A percentile compares a stretch with the other conserved stretches of the same genome.
Conservation (phyloP, 2,113 vertebrate species). For the Dromas ardeola region DNA sequence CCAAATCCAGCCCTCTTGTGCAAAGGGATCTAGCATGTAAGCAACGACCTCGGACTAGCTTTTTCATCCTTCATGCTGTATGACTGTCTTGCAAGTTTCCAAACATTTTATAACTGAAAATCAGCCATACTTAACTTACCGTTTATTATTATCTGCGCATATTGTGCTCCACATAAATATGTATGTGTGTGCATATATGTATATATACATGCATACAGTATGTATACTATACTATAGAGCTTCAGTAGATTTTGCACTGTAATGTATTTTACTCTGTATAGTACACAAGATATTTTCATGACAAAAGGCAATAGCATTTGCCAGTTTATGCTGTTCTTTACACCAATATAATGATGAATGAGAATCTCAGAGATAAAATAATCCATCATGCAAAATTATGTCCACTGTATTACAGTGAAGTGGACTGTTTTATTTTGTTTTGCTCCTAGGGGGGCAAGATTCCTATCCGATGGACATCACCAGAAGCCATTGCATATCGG, state of each 20-base stretch:
- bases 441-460: slow-evolving; percentile 92
- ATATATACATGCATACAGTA: no score
- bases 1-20: neutral
- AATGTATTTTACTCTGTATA: neutral
- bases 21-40: neutral
- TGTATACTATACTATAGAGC: neutral
- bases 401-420: neutral
- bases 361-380: neutral
- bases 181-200: no score
- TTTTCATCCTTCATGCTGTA: neutral
- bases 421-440: neutral
- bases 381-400: neutral
- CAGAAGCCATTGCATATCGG: slow-evolving; percentile 96
- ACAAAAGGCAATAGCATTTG: neutral
- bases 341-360: accelerated
- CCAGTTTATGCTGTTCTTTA: accelerated
- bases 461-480: slow-evolving; percentile 96
- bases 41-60: neutral
- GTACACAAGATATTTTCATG: neutral
- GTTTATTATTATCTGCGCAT: neutral
- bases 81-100: neutral
- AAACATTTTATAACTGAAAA: neutral
- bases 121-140: neutral
- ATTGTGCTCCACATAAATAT: neutral
- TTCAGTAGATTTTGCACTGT: neutral